Base-by-base conservation (phyloP, 2,113 vertebrate species). In the Phocoena phocoena region DNA sequence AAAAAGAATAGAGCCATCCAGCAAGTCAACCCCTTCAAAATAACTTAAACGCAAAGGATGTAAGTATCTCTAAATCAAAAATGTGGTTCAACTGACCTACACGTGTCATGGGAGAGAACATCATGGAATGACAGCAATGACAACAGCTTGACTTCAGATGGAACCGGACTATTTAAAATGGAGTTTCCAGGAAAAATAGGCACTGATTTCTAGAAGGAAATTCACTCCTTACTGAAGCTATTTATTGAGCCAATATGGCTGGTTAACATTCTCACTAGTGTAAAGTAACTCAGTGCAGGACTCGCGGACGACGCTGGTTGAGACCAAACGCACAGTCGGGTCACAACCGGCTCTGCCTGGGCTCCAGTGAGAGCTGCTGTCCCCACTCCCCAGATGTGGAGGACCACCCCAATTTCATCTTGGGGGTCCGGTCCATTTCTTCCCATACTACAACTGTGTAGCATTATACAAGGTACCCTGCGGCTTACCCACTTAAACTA, bases 201-300 rank as follows among this genome's bases (percentile, higher is more conserved):
- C 98, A 99, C 98, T 96, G 97, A 97, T 98, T 98, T 98, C 98
- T 98, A 98, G 98, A 98, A 98, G 98, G 96, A 98, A 97, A 93
- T 96, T 96, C 97, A 97, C 97, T 98, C 98, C 98, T 98, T 98
- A 96, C 92, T 9, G 90, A 93, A 97, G 97, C 98, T 97, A 96
- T 84, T 96, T 41, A 95, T 81, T 97, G 94, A 98, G 98, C 98
- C 98, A 99, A 98, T 98, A 95, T 98, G 98, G 98, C 98, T 95
- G 96, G 97, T 96, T 91, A 96, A 47, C 62, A 6, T 47, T 20
- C 97, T 97, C 97, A 95, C 97, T 97, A 98, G 98, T 92, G 94
- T 77, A 86, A 97, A 97, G 97, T 96, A 98, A 95, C 98, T 97
- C 97, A 96, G 98, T 50, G 97, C 97, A 97, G 98, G 97, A 93